Conservation (phyloP, 1,140 invertebrate genomes). For the Phymastichus coffea region DNA sequence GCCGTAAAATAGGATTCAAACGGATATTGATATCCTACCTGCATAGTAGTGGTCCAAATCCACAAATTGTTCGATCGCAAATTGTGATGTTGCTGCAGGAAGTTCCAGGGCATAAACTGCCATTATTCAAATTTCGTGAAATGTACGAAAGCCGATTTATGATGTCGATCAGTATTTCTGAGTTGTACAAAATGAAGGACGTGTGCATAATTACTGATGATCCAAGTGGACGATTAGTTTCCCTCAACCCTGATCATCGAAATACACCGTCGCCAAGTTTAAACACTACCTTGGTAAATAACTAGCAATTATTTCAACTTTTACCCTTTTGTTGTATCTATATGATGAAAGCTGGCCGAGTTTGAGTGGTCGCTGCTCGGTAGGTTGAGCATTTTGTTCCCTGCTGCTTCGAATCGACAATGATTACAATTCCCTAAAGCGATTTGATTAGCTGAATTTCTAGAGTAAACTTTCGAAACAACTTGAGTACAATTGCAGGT, state of each 20-base stretch:
- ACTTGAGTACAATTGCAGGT: background rate
- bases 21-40: constrained; percentile 77
- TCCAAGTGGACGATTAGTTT: constrained; percentile 70
- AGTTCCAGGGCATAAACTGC: constrained; percentile 74
- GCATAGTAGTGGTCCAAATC: constrained; percentile 64
- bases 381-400: constrained; percentile 46
- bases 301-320: background rate
- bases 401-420: constrained; percentile 32
- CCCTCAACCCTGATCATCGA: constrained; percentile 59
- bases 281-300: constrained; percentile 35
- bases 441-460: constrained; percentile 38
- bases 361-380: constrained; percentile 36
- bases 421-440: constrained; percentile 46
- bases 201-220: constrained; percentile 74
- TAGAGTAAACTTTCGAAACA: background rate
- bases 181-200: constrained; percentile 79
- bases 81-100: constrained; percentile 66
- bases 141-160: constrained; percentile 81
- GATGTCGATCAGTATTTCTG: constrained; percentile 75
- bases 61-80: constrained; percentile 66
- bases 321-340: background rate
- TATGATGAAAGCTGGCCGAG: constrained; percentile 37
- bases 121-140: constrained; percentile 84
- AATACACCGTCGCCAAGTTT: constrained; percentile 60
- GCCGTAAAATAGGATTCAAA: constrained; percentile 80